These are phyloP conservation scores for Gila robusta DNA, from an alignment of 2,797 vertebrate genomes.

Conservation along the genomic window DNA sequence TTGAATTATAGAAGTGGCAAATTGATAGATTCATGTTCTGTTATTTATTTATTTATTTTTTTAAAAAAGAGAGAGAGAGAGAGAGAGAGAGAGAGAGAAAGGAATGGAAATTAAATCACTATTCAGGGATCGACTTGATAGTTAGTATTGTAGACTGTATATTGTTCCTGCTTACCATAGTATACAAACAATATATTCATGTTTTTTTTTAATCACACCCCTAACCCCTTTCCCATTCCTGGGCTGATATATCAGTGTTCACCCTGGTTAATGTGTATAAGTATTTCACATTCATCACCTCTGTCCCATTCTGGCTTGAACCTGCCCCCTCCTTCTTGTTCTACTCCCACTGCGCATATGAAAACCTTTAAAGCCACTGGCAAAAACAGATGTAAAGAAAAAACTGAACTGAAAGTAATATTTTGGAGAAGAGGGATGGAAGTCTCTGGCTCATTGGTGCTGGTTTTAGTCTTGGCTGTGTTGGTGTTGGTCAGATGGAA, in stretches of 20 bases:
- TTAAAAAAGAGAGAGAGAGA: too few relatives aligned
- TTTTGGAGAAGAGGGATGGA: constrained; percentile 53
- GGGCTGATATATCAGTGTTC: neutral
- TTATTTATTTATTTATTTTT: too few relatives aligned
- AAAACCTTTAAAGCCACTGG: neutral
- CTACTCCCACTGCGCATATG: constrained; percentile 17
- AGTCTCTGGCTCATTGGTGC: constrained; percentile 41
- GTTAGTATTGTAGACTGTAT: too few relatives aligned
- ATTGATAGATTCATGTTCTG: too few relatives aligned
- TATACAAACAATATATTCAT: too few relatives aligned
- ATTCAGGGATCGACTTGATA: too few relatives aligned
- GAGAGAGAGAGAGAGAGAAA: too few relatives aligned
- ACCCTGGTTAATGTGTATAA: neutral
- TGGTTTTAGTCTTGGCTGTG: constrained; percentile 54
- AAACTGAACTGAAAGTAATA: neutral
- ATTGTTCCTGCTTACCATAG: too few relatives aligned
- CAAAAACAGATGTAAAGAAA: neutral
- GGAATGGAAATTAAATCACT: too few relatives aligned
- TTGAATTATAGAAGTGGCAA: too few relatives aligned
- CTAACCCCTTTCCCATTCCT: too few relatives aligned
- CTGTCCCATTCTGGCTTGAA: constrained; percentile 8
- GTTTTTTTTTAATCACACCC: too few relatives aligned
- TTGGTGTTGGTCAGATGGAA: constrained; percentile 63
- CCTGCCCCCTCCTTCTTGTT: neutral
- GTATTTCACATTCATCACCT: constrained; percentile 46